These are phyloP conservation scores for Melanaphis sacchari DNA, from an alignment of 1,140 invertebrate species.

Conservation along the genomic window DNA sequence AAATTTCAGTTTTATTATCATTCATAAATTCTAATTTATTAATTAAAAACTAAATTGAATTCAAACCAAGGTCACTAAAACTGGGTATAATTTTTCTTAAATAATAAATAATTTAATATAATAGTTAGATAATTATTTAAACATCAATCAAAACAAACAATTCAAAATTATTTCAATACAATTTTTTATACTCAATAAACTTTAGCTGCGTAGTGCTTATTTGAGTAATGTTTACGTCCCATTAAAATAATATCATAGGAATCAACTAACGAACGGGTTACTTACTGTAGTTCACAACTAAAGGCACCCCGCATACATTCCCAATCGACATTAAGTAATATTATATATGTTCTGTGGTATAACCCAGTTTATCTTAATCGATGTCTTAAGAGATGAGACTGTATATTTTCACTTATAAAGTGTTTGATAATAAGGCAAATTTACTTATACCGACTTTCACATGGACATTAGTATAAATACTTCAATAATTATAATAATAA, in stretches of 20 bases:
- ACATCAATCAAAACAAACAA: no score
- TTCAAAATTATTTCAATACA: no score
- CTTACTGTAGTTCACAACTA: not conserved
- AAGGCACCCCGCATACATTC: not conserved
- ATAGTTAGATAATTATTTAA: no score
- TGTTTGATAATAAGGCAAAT: not conserved
- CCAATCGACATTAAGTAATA: not conserved
- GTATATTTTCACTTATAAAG: not conserved
- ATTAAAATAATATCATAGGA: not conserved
- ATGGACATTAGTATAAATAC: not conserved
- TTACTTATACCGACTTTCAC: not conserved
- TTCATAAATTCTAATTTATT: no score
- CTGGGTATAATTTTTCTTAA: no score
- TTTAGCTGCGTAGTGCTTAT: not conserved
- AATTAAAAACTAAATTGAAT: no score
- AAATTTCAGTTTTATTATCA: no score
- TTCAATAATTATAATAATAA: not conserved
- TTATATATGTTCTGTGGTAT: not conserved
- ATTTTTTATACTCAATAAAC: not conserved
- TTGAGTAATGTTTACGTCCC: not conserved
- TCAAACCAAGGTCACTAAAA: no score
- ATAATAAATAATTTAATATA: no score
- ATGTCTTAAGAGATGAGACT: not conserved
- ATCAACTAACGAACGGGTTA: not conserved
- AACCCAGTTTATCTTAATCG: not conserved